Percentiles rank a stretch among this genome's conserved stretches.
Evolutionary conservation across 2,797 vertebrate genomes (phyloP).

Genomic region (Rhabdomys pumilio): DNA sequence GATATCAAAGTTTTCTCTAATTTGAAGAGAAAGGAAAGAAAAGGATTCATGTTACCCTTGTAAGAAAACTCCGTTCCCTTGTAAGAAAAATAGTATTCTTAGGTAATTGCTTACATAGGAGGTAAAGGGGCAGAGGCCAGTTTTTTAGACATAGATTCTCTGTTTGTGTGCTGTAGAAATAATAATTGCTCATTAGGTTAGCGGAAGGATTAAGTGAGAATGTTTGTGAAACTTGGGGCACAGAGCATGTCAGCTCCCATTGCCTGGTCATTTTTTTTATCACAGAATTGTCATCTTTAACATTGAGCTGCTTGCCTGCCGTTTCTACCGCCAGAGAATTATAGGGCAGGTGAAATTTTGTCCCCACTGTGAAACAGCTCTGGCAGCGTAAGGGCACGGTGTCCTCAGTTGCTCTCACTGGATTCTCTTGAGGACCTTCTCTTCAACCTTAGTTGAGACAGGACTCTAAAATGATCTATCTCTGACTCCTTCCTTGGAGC

Average conservation of each 20-base stretch:
- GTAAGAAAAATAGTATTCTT: not conserved
- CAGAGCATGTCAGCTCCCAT: not conserved
- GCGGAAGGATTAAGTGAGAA: conserved; percentile 20
- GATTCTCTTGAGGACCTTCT: conserved; percentile 16
- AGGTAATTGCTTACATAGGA: not conserved
- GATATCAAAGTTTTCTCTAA: not conserved
- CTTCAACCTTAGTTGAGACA: not conserved
- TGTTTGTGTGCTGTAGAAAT: not conserved
- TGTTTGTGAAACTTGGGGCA: not conserved
- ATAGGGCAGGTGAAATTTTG: not conserved
- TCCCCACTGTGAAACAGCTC: not conserved
- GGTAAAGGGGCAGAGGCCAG: not conserved
- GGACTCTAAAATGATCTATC: conserved; percentile 1
- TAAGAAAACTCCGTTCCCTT: not conserved
- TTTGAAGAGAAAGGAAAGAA: conserved; percentile 1
- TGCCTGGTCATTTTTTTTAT: not conserved
- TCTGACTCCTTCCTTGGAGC: conserved; percentile 6
- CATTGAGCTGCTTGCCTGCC: not conserved
- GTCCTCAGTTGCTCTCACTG: not conserved
- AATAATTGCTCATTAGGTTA: not conserved
- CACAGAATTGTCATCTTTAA: conserved; percentile 31
- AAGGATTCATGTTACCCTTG: not conserved
- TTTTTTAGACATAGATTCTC: not conserved
- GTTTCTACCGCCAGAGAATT: conserved; percentile 17
- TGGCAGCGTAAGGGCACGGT: not conserved